Evolutionary conservation across 2,797 vertebrate species (phyloP).

Genomic region (Gallinago solitaria): DNA sequence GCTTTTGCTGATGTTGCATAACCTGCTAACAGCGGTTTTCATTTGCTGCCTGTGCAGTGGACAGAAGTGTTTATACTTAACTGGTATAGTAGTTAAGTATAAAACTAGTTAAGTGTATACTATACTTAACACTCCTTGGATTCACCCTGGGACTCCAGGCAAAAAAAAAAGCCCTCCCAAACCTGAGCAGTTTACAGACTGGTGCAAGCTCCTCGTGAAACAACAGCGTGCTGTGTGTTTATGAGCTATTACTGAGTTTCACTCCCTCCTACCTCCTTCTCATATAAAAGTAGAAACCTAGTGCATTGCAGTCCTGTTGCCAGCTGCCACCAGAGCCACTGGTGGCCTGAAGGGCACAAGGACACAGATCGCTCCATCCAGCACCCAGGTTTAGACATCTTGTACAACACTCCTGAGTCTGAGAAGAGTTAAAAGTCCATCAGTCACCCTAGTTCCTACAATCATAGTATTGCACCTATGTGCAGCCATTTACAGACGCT

Average conservation of each 20-base stretch:
- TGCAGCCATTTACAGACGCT: background rate
- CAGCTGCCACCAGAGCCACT: background rate
- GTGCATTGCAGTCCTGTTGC: background rate
- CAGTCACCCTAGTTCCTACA: background rate
- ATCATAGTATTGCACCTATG: background rate
- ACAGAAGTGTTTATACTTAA: background rate
- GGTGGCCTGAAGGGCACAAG: background rate
- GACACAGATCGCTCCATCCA: fast-evolving
- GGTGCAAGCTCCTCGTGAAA: background rate
- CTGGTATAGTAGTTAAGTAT: no score
- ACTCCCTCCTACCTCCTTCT: background rate
- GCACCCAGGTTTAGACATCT: background rate
- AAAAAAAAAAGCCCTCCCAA: background rate
- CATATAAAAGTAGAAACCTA: background rate
- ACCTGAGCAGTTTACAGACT: background rate
- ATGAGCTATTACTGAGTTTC: background rate
- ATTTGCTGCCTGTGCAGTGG: background rate
- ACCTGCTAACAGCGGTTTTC: background rate
- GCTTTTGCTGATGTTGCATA: background rate
- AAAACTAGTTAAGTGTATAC: no score
- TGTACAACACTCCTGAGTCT: background rate
- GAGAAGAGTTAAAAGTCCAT: background rate
- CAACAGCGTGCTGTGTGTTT: background rate
- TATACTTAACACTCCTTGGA: background rate
- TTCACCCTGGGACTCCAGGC: background rate